Evolutionary conservation across 1,140 invertebrate genomes (phyloP).

Genomic region (Drosophila auraria): DNA sequence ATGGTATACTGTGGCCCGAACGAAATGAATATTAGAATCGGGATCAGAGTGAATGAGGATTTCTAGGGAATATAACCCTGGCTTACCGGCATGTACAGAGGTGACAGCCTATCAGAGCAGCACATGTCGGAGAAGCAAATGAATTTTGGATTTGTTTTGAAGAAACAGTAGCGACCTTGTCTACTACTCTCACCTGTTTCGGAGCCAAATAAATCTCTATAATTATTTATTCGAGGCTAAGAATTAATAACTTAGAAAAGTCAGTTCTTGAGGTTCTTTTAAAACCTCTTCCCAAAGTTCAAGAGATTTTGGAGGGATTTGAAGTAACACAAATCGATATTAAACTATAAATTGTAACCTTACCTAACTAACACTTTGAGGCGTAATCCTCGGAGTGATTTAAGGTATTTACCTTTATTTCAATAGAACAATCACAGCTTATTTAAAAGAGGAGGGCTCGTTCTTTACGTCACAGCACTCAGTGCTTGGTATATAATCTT

Average conservation of each 20-base stretch:
- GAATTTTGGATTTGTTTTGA: not conserved
- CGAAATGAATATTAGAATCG: not conserved
- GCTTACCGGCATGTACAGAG: slow-evolving; percentile 26
- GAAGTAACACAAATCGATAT: not conserved
- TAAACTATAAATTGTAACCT: not conserved
- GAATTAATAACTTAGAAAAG: no score
- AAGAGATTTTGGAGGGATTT: not conserved
- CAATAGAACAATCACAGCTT: no score
- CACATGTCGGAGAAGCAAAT: not conserved
- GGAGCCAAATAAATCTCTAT: not conserved
- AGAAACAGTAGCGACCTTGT: not conserved
- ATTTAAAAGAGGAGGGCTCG: no score
- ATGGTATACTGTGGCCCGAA: not conserved
- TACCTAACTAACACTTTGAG: not conserved
- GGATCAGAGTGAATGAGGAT: not conserved
- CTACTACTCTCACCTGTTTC: not conserved
- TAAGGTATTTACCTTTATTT: no score
- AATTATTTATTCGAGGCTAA: not conserved
- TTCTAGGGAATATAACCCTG: not conserved
- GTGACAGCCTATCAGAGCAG: not conserved
- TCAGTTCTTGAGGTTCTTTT: not conserved
- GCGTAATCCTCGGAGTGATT: not conserved
- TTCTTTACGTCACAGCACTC: no score
- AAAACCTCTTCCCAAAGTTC: not conserved
- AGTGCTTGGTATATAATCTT: no score